Conservation (phyloP, 64 coral and sea anemone species). For the Orbicella faveolata region DNA sequence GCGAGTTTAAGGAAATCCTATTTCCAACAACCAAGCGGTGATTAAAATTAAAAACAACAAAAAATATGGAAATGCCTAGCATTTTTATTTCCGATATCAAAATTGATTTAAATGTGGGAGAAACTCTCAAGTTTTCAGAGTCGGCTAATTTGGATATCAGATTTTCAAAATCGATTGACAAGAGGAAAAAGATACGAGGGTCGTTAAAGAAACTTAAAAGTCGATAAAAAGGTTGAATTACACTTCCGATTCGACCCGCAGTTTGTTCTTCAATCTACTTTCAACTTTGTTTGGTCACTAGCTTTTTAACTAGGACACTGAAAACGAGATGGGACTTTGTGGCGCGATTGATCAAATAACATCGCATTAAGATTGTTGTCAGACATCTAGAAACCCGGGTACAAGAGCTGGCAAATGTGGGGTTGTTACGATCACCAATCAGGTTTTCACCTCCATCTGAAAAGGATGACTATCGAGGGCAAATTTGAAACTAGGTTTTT, state of each 20-base stretch:
- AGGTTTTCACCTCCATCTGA: neutral
- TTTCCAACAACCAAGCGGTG: neutral
- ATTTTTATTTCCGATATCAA: slow-evolving; percentile 1
- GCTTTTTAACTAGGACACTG: neutral
- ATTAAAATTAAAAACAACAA: neutral
- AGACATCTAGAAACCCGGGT: neutral
- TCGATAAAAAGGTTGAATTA: slow-evolving; percentile 26
- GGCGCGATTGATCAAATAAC: neutral
- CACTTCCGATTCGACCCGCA: slow-evolving; percentile 33
- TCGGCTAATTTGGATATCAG: slow-evolving; percentile 42
- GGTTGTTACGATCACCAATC: neutral
- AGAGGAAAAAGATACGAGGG: slow-evolving; percentile 40
- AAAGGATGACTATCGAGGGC: neutral
- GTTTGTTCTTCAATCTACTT: neutral
- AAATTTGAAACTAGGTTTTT: neutral
- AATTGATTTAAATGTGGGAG: slow-evolving; percentile 4
- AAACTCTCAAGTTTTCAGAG: slow-evolving; percentile 37
- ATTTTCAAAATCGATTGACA: slow-evolving; percentile 33
- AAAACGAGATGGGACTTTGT: slow-evolving; percentile 3
- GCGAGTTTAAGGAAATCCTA: neutral
- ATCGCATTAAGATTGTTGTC: neutral
- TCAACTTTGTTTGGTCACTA: neutral
- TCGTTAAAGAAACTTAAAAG: slow-evolving; percentile 28
- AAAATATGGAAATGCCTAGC: neutral
- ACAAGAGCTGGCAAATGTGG: neutral